A percentile compares a stretch with the other conserved stretches of the same genome.
These are phyloP conservation scores for Dunckerocampus dactyliophorus DNA, from an alignment of 2,113 vertebrate genomes.

Conservation along the genomic window DNA sequence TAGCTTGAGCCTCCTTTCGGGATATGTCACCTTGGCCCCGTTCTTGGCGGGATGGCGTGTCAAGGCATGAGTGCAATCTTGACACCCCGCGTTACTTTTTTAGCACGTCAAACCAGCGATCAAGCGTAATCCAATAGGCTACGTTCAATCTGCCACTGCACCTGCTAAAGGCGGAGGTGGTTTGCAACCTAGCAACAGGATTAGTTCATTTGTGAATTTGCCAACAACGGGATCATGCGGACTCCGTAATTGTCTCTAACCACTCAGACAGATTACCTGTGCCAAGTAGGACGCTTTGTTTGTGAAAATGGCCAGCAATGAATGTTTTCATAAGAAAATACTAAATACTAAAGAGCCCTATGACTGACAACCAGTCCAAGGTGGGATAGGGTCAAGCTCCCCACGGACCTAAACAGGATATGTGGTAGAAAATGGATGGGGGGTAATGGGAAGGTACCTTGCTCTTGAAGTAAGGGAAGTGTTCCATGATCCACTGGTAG, in stretches of 20 bases:
- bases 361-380: too few relatives aligned
- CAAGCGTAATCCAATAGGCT: slow-evolving; percentile 9
- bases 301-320: slow-evolving; percentile 25
- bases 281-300: slow-evolving; percentile 40
- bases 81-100: slow-evolving; percentile 55
- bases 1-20: slow-evolving; percentile 37
- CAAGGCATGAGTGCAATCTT: slow-evolving; percentile 44
- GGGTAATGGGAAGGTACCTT: slow-evolving; percentile 63
- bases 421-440: not conserved
- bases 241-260: slow-evolving; percentile 53
- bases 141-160: slow-evolving; percentile 57
- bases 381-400: too few relatives aligned
- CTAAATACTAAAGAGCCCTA: too few relatives aligned
- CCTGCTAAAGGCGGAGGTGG: slow-evolving; percentile 45
- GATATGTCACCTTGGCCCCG: slow-evolving; percentile 37
- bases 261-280: slow-evolving; percentile 51
- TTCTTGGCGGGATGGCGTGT: slow-evolving; percentile 46
- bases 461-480: slow-evolving; percentile 82
- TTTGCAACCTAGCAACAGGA: slow-evolving; percentile 67
- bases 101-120: slow-evolving; percentile 53
- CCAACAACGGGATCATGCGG: slow-evolving; percentile 62
- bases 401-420: not conserved
- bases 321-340: not conserved
- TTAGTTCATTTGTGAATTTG: slow-evolving; percentile 65
- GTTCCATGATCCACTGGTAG: slow-evolving; percentile 86